Base-by-base conservation (phyloP, 2,113 vertebrate species). In the Lophochroa leadbeateri region DNA sequence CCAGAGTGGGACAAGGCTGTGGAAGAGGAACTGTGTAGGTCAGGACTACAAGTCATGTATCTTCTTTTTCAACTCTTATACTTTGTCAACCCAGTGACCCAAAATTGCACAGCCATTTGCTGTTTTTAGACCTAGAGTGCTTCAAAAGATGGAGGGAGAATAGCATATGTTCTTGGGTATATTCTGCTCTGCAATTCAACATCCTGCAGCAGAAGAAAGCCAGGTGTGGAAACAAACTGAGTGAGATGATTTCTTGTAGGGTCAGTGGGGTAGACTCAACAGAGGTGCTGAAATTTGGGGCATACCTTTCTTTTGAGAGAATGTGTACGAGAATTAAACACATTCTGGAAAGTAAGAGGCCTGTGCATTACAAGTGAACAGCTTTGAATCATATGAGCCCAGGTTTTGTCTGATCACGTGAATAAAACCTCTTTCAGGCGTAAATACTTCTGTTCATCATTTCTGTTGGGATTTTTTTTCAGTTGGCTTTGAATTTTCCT, bases 191-290 rank as follows among this genome's bases (percentile, higher is more conserved):
- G 72, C 57, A 28, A 25, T 69, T 82, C 94, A 83, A 79, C 69
- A 39, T 92, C 41, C 44, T 89, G 77, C 63, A 80, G 74, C 20
- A 95, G 69, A 96, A 79, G 86, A 94, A 96, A 97, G 61, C 95
- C 94, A 96, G 81, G 77, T 89, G 70, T 92, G 78, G 88, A 93
- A 93, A 72, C 74, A 82, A 86, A 90, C 57, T 16, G 25, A 60
- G 63, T 39, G 65, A 93, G 88, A 46, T 28, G 61, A 89, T 91
- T 85, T 92, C 53, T 87, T 89, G 28, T 8, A 4, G 77, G 74
- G 41, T 92, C 74, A 70, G n/a, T 13, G 53, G 63, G 72, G 67
- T 39, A 89, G 67, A 87, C 23, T n/a, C 27, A 82, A 47, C 2
- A 4, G 70, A 95, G 83, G 89, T 95, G 94, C 61, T 94, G 94